Conservation (phyloP, 2,888 invertebrate genomes). For the Anarsia innoxiella region DNA sequence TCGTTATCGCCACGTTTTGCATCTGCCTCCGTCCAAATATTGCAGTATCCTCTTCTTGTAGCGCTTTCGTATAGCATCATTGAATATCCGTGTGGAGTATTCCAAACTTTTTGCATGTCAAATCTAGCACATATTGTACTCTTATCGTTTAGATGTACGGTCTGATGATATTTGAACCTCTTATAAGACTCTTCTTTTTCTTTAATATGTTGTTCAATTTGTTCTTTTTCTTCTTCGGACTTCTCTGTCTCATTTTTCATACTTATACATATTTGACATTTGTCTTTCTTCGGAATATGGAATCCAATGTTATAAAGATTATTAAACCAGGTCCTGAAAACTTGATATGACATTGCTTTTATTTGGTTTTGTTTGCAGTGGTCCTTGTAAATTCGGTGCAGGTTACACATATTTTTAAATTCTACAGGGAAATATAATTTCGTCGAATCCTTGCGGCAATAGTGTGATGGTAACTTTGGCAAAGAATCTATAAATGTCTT, state of each 20-base stretch:
- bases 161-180: conserved; percentile 15
- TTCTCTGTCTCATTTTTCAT: conserved; percentile 10
- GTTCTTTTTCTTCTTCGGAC: conserved; percentile 11
- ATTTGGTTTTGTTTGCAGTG: neutral
- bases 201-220: conserved; percentile 13
- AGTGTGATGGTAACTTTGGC: conserved; percentile 18
- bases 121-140: conserved; percentile 14
- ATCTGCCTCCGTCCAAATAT: neutral
- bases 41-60: conserved; percentile 8
- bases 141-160: conserved; percentile 15
- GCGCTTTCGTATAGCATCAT: conserved; percentile 16
- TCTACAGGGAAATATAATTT: conserved; percentile 14
- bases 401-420: conserved; percentile 8
- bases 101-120: conserved; percentile 17
- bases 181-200: conserved; percentile 19
- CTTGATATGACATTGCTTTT: neutral
- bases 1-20: conserved; percentile 15
- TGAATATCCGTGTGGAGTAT: conserved; percentile 15
- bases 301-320: conserved; percentile 15
- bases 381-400: conserved; percentile 9
- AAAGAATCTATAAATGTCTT: conserved; percentile 12
- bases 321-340: conserved; percentile 5
- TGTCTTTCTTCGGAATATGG: conserved; percentile 16
- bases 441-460: conserved; percentile 5
- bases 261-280: conserved; percentile 14